Evolutionary conservation across 2,888 invertebrate genomes (phyloP), one percentile per base, ranked within the genome.

Genomic region (Andrena minutula): DNA sequence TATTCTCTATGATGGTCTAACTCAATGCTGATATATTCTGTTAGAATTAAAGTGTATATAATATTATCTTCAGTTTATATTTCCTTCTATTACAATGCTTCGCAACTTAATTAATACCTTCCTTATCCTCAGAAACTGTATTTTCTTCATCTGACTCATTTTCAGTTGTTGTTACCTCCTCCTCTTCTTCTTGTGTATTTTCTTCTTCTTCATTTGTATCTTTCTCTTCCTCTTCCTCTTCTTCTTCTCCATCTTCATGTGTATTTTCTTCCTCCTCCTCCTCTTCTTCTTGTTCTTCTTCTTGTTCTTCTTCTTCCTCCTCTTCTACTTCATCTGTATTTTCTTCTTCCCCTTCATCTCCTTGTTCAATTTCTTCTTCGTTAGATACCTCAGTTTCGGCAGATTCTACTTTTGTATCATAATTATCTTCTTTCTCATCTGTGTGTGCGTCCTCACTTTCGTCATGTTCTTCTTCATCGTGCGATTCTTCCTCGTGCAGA

Each of bases 361-460:
- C 93, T 86, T 92, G 92, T 72, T 91, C 88, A 75, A 91, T 89
- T 35, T 88, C 86, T 35, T 82, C 87, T 32, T 88, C 82, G 32
- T 81, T 82, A 30, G 84, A 79, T 35, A 86, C 86, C 56, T 89
- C 90, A 30, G 84, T 79, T 73, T 69, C 47, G 10, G 89, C 82
- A 56, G 86, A 82, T 53, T 73, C 49, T 8, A 90, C 90, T 61
- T 94, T 93, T 49, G 23, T 26, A 23, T 56, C 93, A 65, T 94
- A 92, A 56, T 93, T 92, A 58, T 58, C 90, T 77, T 94, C 93
- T 60, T 91, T 89, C 69, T 93, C 90, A 74, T 95, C 95, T 78
- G 95, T 91, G 28, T 93, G 95, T 84, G 95, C 94, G 30, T 94
- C 94, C 28, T 92, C 92, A 47, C 92, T 92, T 65, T 93, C 94